Percentiles rank a stretch among this genome's conserved stretches.
Evolutionary conservation across 2,888 invertebrate species (phyloP).

Genomic region (Acanthacorydalis orientalis): DNA sequence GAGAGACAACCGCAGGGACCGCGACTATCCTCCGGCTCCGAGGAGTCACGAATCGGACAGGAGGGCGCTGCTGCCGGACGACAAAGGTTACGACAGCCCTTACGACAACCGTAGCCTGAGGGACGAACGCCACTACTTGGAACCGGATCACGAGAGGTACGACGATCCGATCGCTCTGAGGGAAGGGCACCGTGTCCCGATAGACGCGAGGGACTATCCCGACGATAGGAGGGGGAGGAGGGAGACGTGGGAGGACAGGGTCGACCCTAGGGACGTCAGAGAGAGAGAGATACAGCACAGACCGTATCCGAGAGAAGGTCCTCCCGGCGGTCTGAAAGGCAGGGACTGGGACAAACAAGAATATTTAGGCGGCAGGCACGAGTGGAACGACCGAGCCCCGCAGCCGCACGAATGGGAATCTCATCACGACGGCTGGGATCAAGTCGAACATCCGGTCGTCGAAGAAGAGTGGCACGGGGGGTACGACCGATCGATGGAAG

Average conservation of each 20-base stretch:
- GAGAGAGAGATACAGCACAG: slow-evolving; percentile 18
- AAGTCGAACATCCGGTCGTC: slow-evolving; percentile 17
- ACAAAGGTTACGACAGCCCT: slow-evolving; percentile 26
- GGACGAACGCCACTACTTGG: slow-evolving; percentile 26
- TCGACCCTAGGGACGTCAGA: slow-evolving; percentile 12
- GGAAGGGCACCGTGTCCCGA: slow-evolving; percentile 18
- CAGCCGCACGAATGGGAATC: slow-evolving; percentile 36
- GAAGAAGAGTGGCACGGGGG: slow-evolving; percentile 27
- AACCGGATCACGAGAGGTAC: slow-evolving; percentile 9
- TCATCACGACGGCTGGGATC: slow-evolving; percentile 21
- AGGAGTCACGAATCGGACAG: slow-evolving; percentile 19
- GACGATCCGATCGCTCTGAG: slow-evolving; percentile 10
- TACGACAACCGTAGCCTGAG: slow-evolving; percentile 25
- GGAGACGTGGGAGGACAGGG: slow-evolving; percentile 23
- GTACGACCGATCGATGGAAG: slow-evolving; percentile 20
- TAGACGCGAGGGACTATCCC: slow-evolving; percentile 18
- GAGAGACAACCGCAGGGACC: slow-evolving; percentile 13
- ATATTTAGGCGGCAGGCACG: slow-evolving; percentile 29
- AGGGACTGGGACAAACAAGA: slow-evolving; percentile 22
- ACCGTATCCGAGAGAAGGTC: slow-evolving; percentile 18
- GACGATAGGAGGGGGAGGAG: slow-evolving; percentile 21
- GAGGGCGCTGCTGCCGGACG: slow-evolving; percentile 14
- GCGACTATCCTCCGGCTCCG: slow-evolving; percentile 18
- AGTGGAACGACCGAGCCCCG: slow-evolving; percentile 27
- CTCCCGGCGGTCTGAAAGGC: slow-evolving; percentile 15